These are phyloP conservation scores for Subanguina moxae DNA, from an alignment of 1,140 invertebrate genomes.

Conservation along the genomic window DNA sequence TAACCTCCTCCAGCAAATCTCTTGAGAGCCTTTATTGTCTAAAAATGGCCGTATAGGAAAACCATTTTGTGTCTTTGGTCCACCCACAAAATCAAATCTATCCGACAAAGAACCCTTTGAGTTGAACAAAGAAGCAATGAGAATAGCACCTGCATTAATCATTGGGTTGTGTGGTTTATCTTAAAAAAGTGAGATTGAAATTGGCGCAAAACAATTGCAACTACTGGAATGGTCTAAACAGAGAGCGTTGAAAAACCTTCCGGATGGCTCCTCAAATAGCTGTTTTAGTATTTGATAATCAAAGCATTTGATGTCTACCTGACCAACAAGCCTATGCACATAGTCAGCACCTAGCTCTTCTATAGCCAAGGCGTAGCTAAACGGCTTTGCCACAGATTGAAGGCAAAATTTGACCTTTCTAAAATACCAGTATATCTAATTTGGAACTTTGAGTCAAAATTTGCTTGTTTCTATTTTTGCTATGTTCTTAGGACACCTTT, in stretches of 20 bases:
- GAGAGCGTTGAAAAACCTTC: conserved; percentile 90
- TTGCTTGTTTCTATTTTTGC: too few species aligned
- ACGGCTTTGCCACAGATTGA: conserved; percentile 66
- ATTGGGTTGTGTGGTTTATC: conserved; percentile 96
- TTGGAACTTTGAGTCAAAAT: too few species aligned
- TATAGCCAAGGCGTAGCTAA: conserved; percentile 88
- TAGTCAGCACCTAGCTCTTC: conserved; percentile 80
- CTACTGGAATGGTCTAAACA: conserved; percentile 84
- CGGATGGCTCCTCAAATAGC: conserved; percentile 72
- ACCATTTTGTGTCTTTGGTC: conserved; percentile 9
- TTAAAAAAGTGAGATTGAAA: conserved; percentile 59
- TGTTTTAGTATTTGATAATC: too few species aligned
- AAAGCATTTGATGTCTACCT: conserved; percentile 65
- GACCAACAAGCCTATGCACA: conserved; percentile 88
- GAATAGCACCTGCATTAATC: conserved; percentile 95
- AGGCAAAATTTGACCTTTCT: conserved; percentile 25
- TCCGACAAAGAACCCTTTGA: conserved; percentile 37
- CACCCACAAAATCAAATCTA: conserved; percentile 54
- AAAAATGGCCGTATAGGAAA: conserved; percentile 11
- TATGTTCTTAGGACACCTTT: too few species aligned
- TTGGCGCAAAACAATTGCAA: conserved; percentile 58
- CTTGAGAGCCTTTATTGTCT: conserved; percentile 19
- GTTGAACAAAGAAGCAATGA: conserved; percentile 81
- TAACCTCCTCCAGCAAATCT: conserved; percentile 31
- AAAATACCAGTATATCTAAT: not conserved